phyloP scores from a whole-genome alignment of 2,797 vertebrate species.

The Phyllotis vaccarum region DNA sequence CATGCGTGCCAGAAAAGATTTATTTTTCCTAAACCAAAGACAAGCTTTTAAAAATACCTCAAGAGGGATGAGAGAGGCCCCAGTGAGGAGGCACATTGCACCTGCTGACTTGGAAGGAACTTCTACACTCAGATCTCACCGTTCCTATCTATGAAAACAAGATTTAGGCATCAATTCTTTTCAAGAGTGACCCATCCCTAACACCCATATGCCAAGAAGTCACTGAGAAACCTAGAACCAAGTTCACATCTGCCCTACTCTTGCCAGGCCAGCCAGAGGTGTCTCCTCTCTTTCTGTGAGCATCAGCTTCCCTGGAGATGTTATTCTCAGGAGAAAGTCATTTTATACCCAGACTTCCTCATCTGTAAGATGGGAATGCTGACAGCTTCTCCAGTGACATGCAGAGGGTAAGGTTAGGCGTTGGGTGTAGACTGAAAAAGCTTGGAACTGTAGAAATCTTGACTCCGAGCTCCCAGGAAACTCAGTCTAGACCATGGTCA shows the following conservation, averaged over 20 bases:
- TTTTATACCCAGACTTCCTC: background rate
- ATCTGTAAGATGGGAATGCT: background rate
- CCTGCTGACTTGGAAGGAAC: background rate
- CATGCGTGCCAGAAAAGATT: background rate
- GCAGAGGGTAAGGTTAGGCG: background rate
- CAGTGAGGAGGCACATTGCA: background rate
- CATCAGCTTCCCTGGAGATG: background rate
- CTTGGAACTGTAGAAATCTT: background rate
- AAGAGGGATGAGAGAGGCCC: background rate
- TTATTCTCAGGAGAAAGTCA: background rate
- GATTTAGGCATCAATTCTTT: background rate
- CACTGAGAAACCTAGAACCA: background rate
- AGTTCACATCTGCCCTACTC: background rate
- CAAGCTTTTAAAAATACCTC: slow-evolving; percentile 22
- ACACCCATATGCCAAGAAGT: no score
- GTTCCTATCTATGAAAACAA: background rate
- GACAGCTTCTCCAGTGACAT: background rate
- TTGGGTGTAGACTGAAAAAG: background rate
- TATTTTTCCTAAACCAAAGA: background rate
- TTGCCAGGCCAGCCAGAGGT: no score
- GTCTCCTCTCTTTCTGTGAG: no score
- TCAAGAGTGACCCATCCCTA: no score
- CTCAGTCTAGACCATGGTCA: background rate
- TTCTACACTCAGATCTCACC: background rate
- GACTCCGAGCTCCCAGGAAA: background rate